These are phyloP conservation scores for Phenganax subtilis DNA, from an alignment of 92 coral and sea anemone genomes.

Conservation along the genomic window DNA sequence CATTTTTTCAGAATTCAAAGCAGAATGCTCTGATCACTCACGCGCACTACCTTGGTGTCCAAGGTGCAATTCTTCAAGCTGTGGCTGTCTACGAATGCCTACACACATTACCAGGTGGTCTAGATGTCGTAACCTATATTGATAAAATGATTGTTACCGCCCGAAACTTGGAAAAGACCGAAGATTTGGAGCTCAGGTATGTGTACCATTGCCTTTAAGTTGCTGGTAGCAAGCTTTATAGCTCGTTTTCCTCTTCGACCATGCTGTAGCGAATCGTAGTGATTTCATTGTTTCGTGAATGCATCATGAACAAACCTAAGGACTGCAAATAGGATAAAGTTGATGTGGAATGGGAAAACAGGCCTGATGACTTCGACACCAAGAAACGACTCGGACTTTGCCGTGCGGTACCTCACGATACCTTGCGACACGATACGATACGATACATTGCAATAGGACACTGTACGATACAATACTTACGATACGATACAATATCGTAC, in stretches of 20 bases:
- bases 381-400: not conserved
- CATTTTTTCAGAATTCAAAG: conserved; percentile 53
- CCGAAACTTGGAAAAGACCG: conserved; percentile 48
- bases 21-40: conserved; percentile 81
- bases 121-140: conserved; percentile 60
- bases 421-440: not conserved
- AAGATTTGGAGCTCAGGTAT: conserved; percentile 3
- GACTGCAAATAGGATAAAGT: too few species aligned
- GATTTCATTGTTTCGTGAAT: too few species aligned
- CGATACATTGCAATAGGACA: not conserved
- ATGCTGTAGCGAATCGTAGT: too few species aligned
- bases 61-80: conserved; percentile 90
- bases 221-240: too few species aligned
- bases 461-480: not conserved
- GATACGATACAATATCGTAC: not conserved
- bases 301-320: too few species aligned
- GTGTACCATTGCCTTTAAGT: not conserved
- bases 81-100: conserved; percentile 71
- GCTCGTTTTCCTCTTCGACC: too few species aligned
- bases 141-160: conserved; percentile 70
- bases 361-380: too few species aligned
- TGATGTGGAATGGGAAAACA: too few species aligned
- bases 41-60: conserved; percentile 71
- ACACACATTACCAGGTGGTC: conserved; percentile 56
- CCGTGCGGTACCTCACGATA: not conserved